Percentiles rank a stretch among this genome's conserved stretches.
These are phyloP conservation scores for Talpa occidentalis DNA, from an alignment of 2,113 vertebrate genomes.

Conservation along the genomic window DNA sequence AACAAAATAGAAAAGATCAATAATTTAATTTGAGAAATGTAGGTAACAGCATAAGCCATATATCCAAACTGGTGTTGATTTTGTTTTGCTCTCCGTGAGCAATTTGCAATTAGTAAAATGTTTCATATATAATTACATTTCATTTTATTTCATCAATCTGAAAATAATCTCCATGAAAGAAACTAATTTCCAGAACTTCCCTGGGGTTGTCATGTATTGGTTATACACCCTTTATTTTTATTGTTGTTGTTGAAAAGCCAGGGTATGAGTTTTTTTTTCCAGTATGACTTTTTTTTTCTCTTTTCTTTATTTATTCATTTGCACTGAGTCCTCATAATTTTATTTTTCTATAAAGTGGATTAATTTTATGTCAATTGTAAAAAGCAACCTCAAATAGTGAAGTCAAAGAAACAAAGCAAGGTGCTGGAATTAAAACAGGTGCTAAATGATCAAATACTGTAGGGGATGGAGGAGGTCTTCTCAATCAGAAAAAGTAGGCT, in stretches of 20 bases:
- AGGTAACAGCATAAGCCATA: background rate
- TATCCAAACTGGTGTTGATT: background rate
- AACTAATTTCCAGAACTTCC: background rate
- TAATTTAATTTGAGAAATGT: constrained; percentile 29
- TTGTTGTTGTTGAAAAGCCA: background rate
- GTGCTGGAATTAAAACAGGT: background rate
- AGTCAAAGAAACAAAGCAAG: background rate
- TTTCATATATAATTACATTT: constrained; percentile 35
- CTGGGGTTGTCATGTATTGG: background rate
- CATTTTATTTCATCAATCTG: constrained; percentile 45
- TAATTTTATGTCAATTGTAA: background rate
- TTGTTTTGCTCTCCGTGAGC: constrained; percentile 6
- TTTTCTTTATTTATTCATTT: background rate
- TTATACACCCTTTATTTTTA: background rate
- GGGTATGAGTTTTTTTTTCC: constrained; percentile 19
- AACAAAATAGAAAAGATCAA: constrained; percentile 3
- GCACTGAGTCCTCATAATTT: background rate
- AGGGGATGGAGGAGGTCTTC: background rate
- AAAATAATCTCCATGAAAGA: background rate
- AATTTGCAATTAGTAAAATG: constrained; percentile 60
- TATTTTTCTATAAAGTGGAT: background rate
- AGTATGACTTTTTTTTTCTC: background rate
- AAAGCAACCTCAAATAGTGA: background rate
- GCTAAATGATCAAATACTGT: background rate
- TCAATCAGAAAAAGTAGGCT: background rate